A percentile compares a stretch with the other conserved stretches of the same genome.
These are phyloP conservation scores for Tringa solitaria DNA, from an alignment of 2,113 vertebrate species.

Conservation along the genomic window DNA sequence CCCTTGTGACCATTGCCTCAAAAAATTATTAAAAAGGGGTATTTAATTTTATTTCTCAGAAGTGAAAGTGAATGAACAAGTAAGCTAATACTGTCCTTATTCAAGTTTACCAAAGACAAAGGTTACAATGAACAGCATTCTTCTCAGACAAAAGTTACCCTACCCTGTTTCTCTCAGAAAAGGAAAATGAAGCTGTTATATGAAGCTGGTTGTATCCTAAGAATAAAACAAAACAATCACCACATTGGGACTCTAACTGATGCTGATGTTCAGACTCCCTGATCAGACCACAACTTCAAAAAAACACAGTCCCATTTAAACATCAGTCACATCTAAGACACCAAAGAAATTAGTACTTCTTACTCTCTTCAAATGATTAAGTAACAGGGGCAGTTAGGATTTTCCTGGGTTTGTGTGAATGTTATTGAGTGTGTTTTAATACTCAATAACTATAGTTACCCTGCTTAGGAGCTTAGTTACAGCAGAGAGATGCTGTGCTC, in stretches of 20 bases:
- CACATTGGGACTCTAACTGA: neutral
- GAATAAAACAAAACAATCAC: neutral
- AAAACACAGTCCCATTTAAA: too few species aligned
- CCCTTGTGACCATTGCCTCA: neutral
- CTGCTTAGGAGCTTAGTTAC: neutral
- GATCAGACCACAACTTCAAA: neutral
- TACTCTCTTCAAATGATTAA: neutral
- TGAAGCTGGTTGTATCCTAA: neutral
- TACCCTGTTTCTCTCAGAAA: neutral
- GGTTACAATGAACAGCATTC: neutral
- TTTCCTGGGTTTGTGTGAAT: neutral
- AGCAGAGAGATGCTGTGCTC: neutral
- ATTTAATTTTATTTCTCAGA: neutral
- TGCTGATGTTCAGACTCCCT: neutral
- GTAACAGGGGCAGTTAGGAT: neutral
- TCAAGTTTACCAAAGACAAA: neutral
- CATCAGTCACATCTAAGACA: neutral
- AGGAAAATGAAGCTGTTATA: neutral
- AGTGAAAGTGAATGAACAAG: neutral
- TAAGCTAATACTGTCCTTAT: neutral
- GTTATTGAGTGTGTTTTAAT: neutral
- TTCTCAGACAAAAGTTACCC: neutral
- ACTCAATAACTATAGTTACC: neutral
- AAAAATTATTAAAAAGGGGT: neutral
- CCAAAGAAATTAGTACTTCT: neutral